Evolutionary conservation across 2,113 vertebrate species (phyloP), one percentile per base, ranked within the genome.

Genomic region (Nyctereutes procyonoides): DNA sequence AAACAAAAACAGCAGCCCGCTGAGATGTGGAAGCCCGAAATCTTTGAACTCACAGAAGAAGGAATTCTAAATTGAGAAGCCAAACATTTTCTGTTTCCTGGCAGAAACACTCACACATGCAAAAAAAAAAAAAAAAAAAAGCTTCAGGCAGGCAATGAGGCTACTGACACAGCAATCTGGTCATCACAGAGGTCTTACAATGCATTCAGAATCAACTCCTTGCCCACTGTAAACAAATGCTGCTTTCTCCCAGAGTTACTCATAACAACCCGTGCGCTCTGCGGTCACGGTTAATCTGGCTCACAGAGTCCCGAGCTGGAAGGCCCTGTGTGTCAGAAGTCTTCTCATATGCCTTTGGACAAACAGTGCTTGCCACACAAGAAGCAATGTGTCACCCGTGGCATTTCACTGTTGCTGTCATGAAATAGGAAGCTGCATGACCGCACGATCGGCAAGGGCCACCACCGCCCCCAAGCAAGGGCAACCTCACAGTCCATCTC

Each of bases 51-150:
- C 56, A 90, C 53, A 96, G 69, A 97, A 98, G 95, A 89, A 94
- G 95, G 88, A 92, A 87, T 82, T 89, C 89, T 98, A 84, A 96
- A 93, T 96, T 95, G 95, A 86, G 92, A 98, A 97, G 58, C 28
- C 97, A 98, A 98, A 91, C 89, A 96, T 95, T 97, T 98, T 97
- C 86, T 67, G 63, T 90, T 98, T 98, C 88, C 93, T 91, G 92
- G 88, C 84, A 98, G 90, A 98, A 97, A 77, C 94, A 80, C 73
- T 92, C 95, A 96, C 86, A 74, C 92, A 93, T 32, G 89, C 56
- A 93, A 97, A 69, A 43, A 43, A 43, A 43, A 43, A 43, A 43
- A 43, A 97, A 43, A 43, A 43, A 43, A 43, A 43, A 97, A 91
- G 97, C 35, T 95, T 79, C 53, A 95, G 82, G 95, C 84, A 93